Evolutionary conservation across 1,140 invertebrate genomes (phyloP), one percentile per base, ranked within the genome.

Genomic region (Papilio helenus): DNA sequence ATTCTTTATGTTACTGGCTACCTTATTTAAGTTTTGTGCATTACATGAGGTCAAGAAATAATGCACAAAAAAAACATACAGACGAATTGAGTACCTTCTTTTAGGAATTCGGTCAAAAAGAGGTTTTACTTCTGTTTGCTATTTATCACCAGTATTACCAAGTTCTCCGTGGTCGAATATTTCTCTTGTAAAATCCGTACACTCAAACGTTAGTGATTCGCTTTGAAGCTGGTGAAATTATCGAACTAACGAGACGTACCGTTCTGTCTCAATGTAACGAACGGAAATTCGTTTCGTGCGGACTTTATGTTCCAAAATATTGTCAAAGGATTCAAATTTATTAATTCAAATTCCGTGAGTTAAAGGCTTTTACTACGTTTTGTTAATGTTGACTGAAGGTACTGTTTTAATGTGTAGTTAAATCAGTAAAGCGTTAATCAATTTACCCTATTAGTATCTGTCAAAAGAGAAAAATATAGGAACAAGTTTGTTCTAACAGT

Each of bases 171-270:
- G 10, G 12, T 68, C 61, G 20, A 2, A 12, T 5, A 34, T 29
- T 68, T 68, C 61, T 68, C 23, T 68, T 29, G 61, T 68, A 29
- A 68, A 68, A 14, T 29, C 23, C 5, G 14, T 68, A 14, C 23
- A 23, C 4, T 68, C 61, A 68, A 68, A 68, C 12, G 26, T 68
- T 68, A 68, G 12, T 29, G 23, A 68, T 68, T 68, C 58, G 58
- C 58, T 61, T 61, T 61, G 58, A 61, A 23, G 58, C 12, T 68
- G 34, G 61, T 29, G 61, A 68, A 68, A 68, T 68, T 68, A 68
- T 7, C 16, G 61, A 14, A 26, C 26, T 16, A 68, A 68, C 61
- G 14, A 68, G 23, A 29, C 26, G 26, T 68, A 34, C 12, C 26
- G 12, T 29, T 29, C 23, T 68, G 26, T 68, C 23, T 16, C 23